Base-by-base conservation (phyloP, 1,140 invertebrate species). In the Bombus pascuorum region DNA sequence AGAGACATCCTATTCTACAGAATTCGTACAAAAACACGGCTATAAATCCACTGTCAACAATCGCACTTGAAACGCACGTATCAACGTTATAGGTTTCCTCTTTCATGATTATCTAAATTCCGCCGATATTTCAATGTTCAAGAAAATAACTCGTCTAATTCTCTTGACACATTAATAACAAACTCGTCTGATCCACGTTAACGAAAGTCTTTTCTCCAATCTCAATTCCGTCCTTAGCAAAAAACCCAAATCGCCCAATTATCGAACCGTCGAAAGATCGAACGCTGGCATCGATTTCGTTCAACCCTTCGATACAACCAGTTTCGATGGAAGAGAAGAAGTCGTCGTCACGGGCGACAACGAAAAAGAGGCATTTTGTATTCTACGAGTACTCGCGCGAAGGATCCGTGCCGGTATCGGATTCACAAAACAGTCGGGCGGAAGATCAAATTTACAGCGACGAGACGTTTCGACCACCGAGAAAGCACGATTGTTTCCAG, bases 401-500 rank as follows among this genome's bases (percentile, higher is more conserved):
- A 70, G 37, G 72, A 82, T 32, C 84, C 70, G 76, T 66, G 79
- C 57, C 75, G 37, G 15, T 90, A 83, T 87, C 74, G 89, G 53
- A 86, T 90, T 90, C 87, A 81, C 86, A 82, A 90, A 90, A 88
- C 79, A 85, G 83, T 66, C 82, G 72, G 42, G 65, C 44, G 83
- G 86, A 85, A 83, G 83, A 90, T 85, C 82, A 70, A 76, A 90
- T 90, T 90, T 87, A 90, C 88, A 85, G 79, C 79, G 65, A 59
- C 59, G 66, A 39, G 37, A 28, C 59, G 83, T 37, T 83, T 70
- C 87, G 80, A 83, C 81, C 86, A 79, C 70, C 75, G 74, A 86
- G 71, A 65, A 37, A 65, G 75, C 37, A 87, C 91, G 89, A 94
- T 93, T 93, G 92, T 94, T 93, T 90, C 53, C 80, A 83, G 70